Conservation (phyloP, 2,888 invertebrate genomes). For the Melanotus villosus region DNA sequence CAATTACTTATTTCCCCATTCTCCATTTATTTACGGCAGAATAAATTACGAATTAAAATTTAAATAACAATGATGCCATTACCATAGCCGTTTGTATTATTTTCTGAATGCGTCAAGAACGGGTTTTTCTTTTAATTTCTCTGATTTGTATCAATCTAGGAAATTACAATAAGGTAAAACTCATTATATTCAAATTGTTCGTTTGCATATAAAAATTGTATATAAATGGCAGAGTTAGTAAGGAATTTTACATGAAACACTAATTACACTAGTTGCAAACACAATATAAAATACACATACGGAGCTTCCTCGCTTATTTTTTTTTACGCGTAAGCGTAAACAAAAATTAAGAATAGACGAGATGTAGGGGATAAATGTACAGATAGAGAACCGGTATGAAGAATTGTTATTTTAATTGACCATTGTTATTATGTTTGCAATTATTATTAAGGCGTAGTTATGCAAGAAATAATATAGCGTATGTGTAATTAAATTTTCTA, state of each 20-base stretch:
- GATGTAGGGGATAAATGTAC: conserved; percentile 3
- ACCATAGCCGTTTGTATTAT: conserved; percentile 12
- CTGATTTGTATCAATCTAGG: conserved; percentile 29
- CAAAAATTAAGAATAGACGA: not conserved
- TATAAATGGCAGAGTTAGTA: conserved; percentile 20
- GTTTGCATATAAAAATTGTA: conserved; percentile 5
- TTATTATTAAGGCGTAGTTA: conserved; percentile 32
- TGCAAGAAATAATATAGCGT: conserved; percentile 28
- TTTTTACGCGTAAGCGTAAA: not conserved
- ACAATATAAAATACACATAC: not conserved
- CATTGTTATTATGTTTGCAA: conserved; percentile 36
- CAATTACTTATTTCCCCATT: conserved; percentile 24
- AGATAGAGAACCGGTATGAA: conserved; percentile 1
- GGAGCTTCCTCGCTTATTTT: not conserved
- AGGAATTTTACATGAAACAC: conserved; percentile 12
- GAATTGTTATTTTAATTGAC: conserved; percentile 35
- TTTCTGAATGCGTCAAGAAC: conserved; percentile 2
- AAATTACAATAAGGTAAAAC: conserved; percentile 36
- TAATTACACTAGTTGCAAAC: conserved; percentile 25
- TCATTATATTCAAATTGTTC: conserved; percentile 27
- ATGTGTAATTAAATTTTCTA: conserved; percentile 36
- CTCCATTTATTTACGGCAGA: not conserved
- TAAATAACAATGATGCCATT: too few relatives aligned
- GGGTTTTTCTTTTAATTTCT: conserved; percentile 20
- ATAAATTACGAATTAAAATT: conserved; percentile 23